phyloP scores from a whole-genome alignment of 2,797 vertebrate species.

The Pseudochromis fuscus region DNA sequence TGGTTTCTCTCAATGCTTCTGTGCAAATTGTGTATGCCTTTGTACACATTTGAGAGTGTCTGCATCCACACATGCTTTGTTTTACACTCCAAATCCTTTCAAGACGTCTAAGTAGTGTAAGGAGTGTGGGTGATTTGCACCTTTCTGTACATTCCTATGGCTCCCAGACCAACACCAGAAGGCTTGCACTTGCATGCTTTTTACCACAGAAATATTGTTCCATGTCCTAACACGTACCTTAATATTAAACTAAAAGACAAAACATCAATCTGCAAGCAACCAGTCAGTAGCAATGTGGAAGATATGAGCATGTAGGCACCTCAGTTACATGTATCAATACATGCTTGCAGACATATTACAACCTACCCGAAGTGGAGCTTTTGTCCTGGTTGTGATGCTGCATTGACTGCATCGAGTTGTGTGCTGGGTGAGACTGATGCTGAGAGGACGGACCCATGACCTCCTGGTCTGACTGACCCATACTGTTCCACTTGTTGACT shows the following conservation, averaged over 20 bases:
- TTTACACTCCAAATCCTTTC: slow-evolving; percentile 25
- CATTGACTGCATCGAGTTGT: slow-evolving; percentile 68
- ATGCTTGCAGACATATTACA: not conserved
- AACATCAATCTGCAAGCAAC: not conserved
- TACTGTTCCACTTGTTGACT: slow-evolving; percentile 97
- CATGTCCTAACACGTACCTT: not conserved
- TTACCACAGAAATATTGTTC: slow-evolving; percentile 1
- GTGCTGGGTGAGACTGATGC: slow-evolving; percentile 71
- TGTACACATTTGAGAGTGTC: slow-evolving; percentile 25
- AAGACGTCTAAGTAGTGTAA: too few relatives aligned
- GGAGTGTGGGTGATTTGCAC: slow-evolving; percentile 19
- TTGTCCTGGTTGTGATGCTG: slow-evolving; percentile 73
- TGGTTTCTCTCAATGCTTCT: slow-evolving; percentile 37
- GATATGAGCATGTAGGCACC: not conserved
- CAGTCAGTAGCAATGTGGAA: not conserved
- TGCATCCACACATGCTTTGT: slow-evolving; percentile 14
- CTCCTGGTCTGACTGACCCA: slow-evolving; percentile 88
- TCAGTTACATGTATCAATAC: not conserved
- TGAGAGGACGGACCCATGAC: slow-evolving; percentile 78
- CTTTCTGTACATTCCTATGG: slow-evolving; percentile 25
- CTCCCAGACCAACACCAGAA: slow-evolving; percentile 17
- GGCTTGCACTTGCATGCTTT: slow-evolving; percentile 35
- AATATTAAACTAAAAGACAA: not conserved
- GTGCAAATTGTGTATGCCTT: slow-evolving; percentile 30
- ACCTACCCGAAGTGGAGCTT: slow-evolving; percentile 52